These are phyloP conservation scores for Hermetia illucens DNA, from an alignment of 1,140 invertebrate species.

Conservation along the genomic window DNA sequence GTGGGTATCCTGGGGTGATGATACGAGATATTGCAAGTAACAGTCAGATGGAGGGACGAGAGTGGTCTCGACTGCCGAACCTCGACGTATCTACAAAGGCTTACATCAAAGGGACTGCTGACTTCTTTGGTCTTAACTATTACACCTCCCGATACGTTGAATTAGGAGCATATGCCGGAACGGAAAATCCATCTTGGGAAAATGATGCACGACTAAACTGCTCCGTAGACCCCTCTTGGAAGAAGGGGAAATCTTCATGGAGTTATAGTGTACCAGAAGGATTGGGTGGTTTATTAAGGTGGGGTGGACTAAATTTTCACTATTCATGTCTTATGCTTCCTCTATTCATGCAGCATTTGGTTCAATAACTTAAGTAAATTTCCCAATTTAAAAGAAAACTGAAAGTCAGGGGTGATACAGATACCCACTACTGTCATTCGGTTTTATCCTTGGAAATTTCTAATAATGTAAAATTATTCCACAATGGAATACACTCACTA, in stretches of 20 bases:
- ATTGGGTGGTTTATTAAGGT: slow-evolving; percentile 41
- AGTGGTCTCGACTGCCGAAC: slow-evolving; percentile 31
- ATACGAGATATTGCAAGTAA: slow-evolving; percentile 32
- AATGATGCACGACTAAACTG: slow-evolving; percentile 23
- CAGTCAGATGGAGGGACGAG: slow-evolving; percentile 33
- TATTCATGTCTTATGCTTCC: slow-evolving; percentile 44
- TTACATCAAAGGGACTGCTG: slow-evolving; percentile 31
- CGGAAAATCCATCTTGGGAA: slow-evolving; percentile 24
- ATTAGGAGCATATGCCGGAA: slow-evolving; percentile 17
- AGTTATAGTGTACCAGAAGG: slow-evolving; percentile 39
- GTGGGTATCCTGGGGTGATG: slow-evolving; percentile 46
- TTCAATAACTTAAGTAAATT: no score
- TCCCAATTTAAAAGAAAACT: no score
- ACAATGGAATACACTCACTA: no score
- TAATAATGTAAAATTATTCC: no score
- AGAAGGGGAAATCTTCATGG: background rate
- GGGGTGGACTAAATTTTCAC: slow-evolving; percentile 39
- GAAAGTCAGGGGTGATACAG: no score
- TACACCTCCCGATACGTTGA: slow-evolving; percentile 31
- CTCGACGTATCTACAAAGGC: slow-evolving; percentile 34
- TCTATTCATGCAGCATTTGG: no score
- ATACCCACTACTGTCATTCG: no score
- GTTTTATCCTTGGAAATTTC: no score
- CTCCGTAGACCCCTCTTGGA: slow-evolving; percentile 15
- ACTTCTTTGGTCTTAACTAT: slow-evolving; percentile 37